Conservation (phyloP, 2,888 invertebrate species). For the Folsomia manolachei region DNA sequence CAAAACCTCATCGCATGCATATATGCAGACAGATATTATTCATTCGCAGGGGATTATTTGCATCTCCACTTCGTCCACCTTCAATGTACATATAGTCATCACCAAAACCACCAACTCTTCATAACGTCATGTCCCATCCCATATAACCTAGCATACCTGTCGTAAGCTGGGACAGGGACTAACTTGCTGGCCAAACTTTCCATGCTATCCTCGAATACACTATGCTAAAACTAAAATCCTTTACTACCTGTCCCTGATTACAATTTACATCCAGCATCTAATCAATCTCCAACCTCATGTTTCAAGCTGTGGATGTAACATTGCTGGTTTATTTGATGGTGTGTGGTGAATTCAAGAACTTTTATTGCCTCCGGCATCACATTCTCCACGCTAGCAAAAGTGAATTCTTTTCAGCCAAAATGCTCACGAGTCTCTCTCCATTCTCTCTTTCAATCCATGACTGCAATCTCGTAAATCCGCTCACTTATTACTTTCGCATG, state of each 20-base stretch:
- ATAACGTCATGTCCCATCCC: no score
- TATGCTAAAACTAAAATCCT: background rate
- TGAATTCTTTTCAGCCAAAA: background rate
- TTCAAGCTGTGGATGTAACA: background rate
- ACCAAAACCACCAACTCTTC: background rate
- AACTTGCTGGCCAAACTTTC: no score
- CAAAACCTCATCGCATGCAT: background rate
- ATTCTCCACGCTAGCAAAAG: background rate
- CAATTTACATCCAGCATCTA: background rate
- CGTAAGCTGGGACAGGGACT: background rate
- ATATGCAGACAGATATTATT: background rate
- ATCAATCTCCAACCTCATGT: background rate
- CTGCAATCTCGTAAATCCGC: background rate
- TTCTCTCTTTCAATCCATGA: background rate
- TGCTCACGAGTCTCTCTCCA: background rate
- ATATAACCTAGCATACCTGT: background rate
- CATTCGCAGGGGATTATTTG: background rate
- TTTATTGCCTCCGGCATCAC: background rate
- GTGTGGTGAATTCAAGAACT: background rate
- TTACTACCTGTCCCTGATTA: background rate
- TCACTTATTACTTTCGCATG: background rate
- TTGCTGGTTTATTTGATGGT: background rate
- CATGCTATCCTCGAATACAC: no score
- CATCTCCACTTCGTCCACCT: background rate
- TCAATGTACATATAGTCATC: no score